These are phyloP conservation scores for Hypomesus transpacificus DNA, from an alignment of 2,113 vertebrate species.

Conservation along the genomic window DNA sequence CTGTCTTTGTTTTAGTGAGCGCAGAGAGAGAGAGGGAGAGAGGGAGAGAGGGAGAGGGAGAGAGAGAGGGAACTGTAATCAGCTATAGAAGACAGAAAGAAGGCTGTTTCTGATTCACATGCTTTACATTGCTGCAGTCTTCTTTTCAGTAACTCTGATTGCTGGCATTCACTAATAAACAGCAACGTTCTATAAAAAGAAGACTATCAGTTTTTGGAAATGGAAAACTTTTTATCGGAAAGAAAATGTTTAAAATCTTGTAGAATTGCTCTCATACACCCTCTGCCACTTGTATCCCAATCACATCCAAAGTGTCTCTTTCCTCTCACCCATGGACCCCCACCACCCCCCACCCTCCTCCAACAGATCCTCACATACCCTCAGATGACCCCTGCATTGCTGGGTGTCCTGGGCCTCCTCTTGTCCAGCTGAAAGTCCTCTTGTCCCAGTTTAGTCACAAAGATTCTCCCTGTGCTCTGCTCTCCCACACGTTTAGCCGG, in stretches of 20 bases:
- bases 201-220: no score
- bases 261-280: no score
- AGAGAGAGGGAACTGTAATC: neutral
- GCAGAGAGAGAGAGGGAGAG: neutral
- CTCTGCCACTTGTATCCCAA: no score
- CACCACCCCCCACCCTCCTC: neutral
- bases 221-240: no score
- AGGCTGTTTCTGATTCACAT: neutral
- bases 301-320: no score
- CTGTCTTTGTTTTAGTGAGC: slow-evolving; percentile 11
- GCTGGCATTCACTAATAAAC: neutral
- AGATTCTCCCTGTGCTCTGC: slow-evolving; percentile 12
- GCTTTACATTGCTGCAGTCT: neutral
- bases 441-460: slow-evolving; percentile 26
- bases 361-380: slow-evolving; percentile 46
- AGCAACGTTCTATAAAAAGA: neutral
- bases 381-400: slow-evolving; percentile 43
- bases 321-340: neutral
- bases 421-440: slow-evolving; percentile 28
- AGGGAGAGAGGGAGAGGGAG: no score
- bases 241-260: no score
- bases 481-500: slow-evolving; percentile 16
- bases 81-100: neutral
- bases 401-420: slow-evolving; percentile 29
- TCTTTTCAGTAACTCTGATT: neutral